Conservation (phyloP, 2,797 vertebrate species). For the Gambelia wislizenii region DNA sequence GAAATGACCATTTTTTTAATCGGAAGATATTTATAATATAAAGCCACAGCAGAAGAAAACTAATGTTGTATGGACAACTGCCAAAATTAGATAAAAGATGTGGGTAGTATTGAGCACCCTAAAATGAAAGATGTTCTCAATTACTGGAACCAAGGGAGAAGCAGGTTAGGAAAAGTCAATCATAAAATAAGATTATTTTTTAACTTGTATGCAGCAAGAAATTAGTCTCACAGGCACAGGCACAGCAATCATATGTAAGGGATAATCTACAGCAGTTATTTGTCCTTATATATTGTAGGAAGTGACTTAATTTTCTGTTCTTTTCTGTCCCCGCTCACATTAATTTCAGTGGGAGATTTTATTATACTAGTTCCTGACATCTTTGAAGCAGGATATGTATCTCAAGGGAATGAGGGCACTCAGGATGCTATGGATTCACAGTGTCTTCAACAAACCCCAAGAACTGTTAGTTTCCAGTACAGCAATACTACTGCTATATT, state of each 20-base stretch:
- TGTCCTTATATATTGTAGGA: no score
- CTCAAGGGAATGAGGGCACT: not conserved
- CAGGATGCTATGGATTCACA: not conserved
- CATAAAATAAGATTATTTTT: not conserved
- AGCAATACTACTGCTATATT: not conserved
- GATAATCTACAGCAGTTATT: not conserved
- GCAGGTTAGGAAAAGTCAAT: not conserved
- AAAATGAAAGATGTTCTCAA: not conserved
- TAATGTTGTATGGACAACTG: not conserved
- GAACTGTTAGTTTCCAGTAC: not conserved
- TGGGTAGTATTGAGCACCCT: not conserved
- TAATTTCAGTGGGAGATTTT: not conserved
- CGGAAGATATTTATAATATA: conserved; percentile 50
- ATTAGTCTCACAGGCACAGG: no score
- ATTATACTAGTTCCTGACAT: not conserved
- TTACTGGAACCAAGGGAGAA: not conserved
- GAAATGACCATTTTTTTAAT: conserved; percentile 55
- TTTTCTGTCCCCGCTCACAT: no score
- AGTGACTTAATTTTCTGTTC: not conserved
- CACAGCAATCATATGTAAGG: not conserved
- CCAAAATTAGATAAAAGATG: not conserved
- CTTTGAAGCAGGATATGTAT: not conserved
- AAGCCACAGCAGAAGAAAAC: conserved; percentile 48
- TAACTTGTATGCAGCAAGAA: not conserved
- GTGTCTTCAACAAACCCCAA: not conserved